Base-by-base conservation (phyloP, 2,888 invertebrate genomes). In the Megastigmus dorsalis region DNA sequence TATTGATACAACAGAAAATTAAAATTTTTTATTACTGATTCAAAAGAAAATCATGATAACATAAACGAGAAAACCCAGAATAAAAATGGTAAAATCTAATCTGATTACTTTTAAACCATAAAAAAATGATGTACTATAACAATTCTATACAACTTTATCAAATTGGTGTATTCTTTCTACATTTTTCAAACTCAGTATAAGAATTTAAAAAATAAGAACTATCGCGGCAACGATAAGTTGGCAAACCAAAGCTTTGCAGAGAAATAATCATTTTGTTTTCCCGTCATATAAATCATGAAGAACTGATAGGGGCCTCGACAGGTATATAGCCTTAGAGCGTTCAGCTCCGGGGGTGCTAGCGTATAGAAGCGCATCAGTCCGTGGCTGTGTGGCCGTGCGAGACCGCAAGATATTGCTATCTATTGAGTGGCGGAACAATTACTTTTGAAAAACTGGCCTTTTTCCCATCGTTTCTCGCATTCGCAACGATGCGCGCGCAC, bases 351-450 rank as follows among this genome's bases (percentile, higher is more conserved):
- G 18, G 41, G 38, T 52, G 38, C 30, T 1, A 15, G 30, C 10
- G n/a, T 33, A 23, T 57, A 23, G 28, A 50, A 54, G 30, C 15
- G 9, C 23, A 30, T 2, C 38, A 50, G 33, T 59, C 54, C 30
- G 3, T 23, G 7, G 13, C 5, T 26, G 38, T 26, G 18, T 28
- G 15, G 13, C n/a, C n/a, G n/a, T n/a, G n/a, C n/a, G 23, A 5
- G 48, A 38, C 45, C 15, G 9, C 1, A 54, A 20, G 79, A 81
- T 81, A 79, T 76, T 57, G 77, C 74, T 82, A 82, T 82, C 82
- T 80, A 80, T 77, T 75, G 78, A 70, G 74, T 75, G 75, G 59
- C 71, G 68, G 78, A 80, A 78, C 60, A 30, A 48, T 30, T 67
- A 63, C 48, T 75, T 77, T 76, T 41, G 60, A 75, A 74, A 70